Conservation (phyloP, 2,888 invertebrate species). For the Digitonthophagus gazella region DNA sequence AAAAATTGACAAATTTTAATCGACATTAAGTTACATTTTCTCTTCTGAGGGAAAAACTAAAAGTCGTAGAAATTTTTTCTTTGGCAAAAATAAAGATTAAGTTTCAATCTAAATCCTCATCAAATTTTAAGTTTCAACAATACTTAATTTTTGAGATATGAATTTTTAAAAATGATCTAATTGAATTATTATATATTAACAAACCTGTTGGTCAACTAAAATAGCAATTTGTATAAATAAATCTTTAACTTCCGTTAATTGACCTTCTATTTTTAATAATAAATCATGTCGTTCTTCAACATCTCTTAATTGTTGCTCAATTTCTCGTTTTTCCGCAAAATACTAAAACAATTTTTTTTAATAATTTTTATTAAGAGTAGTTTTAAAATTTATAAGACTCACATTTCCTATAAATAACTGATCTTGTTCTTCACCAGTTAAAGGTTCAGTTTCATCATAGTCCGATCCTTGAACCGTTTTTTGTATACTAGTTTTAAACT, state of each 20-base stretch:
- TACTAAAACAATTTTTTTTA: too few species aligned
- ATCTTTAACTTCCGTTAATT: conserved; percentile 74
- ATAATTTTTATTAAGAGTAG: conserved; percentile 8
- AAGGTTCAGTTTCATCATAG: conserved; percentile 41
- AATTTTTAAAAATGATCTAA: too few species aligned
- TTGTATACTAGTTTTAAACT: conserved; percentile 19
- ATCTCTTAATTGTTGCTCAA: conserved; percentile 71
- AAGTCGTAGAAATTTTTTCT: too few species aligned
- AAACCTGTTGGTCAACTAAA: conserved; percentile 73
- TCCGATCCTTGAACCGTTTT: conserved; percentile 20
- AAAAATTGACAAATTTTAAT: too few species aligned
- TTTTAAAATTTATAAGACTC: conserved; percentile 36
- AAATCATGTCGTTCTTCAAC: conserved; percentile 81
- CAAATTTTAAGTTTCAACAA: too few species aligned
- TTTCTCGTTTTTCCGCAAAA: conserved; percentile 75
- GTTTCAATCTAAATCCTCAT: too few species aligned
- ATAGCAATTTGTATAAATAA: conserved; percentile 83
- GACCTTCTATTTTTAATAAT: conserved; percentile 76
- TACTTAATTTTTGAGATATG: too few species aligned
- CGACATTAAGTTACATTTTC: too few species aligned
- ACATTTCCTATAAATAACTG: conserved; percentile 56
- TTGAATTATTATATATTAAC: too few species aligned
- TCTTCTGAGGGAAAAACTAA: too few species aligned
- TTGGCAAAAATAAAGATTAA: too few species aligned
- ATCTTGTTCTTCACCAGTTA: conserved; percentile 50